phyloP scores from a whole-genome alignment of 2,797 vertebrate species.

The Spinus olivaceus region DNA sequence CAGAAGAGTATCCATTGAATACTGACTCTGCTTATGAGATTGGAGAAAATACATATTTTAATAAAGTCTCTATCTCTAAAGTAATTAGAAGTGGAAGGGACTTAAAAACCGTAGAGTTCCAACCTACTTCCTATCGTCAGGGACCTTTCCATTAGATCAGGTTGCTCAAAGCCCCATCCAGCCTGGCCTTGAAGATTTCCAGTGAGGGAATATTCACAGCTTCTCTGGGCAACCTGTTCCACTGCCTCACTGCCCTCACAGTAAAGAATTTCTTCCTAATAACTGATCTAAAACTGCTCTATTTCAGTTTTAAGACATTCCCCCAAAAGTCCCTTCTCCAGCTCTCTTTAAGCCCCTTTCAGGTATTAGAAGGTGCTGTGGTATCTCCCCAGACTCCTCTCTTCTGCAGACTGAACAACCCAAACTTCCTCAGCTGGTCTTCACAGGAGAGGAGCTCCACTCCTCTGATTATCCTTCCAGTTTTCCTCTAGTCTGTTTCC shows the following conservation, averaged over 20 bases:
- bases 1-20: not conserved
- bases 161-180: not conserved
- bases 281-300: not conserved
- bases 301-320: not conserved
- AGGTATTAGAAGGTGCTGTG: not conserved
- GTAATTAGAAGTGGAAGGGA: not conserved
- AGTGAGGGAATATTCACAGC: not conserved
- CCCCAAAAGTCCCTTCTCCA: not conserved
- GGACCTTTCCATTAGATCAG: not conserved
- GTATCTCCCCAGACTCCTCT: not conserved
- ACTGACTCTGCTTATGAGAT: not conserved
- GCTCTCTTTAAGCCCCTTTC: not conserved
- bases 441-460: not conserved
- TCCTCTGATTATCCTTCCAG: not conserved
- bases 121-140: not conserved
- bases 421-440: too few species aligned
- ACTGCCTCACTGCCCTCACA: not conserved
- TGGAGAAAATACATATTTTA: not conserved
- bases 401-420: not conserved
- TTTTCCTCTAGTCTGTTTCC: not conserved
- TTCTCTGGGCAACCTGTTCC: not conserved
- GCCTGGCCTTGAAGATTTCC: not conserved
- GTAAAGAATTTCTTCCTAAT: not conserved
- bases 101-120: not conserved
- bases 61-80: not conserved